Evolutionary conservation across 2,113 vertebrate species (phyloP).

Genomic region (Poeciliopsis retropinna): DNA sequence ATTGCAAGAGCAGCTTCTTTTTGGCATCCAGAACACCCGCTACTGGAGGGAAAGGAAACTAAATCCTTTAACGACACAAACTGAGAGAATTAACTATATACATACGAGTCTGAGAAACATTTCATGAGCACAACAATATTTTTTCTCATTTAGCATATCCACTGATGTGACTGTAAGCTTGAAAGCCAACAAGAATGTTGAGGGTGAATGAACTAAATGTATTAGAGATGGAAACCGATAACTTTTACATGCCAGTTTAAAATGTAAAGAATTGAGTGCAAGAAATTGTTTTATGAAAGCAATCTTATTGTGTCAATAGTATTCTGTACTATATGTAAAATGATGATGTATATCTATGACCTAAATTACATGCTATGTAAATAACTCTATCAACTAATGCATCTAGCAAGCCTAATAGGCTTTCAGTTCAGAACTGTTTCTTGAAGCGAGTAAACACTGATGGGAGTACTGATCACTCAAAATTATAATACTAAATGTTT

Average conservation of each 20-base stretch:
- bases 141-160: slow-evolving; percentile 28
- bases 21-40: slow-evolving; percentile 51
- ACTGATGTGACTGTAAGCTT: slow-evolving; percentile 10
- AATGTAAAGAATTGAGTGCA: neutral
- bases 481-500: no score
- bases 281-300: neutral
- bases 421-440: no score
- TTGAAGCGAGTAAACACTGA: no score
- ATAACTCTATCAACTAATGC: neutral
- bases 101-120: slow-evolving; percentile 31
- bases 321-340: neutral
- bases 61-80: slow-evolving; percentile 53
- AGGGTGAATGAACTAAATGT: neutral
- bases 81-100: slow-evolving; percentile 37
- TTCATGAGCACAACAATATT: slow-evolving; percentile 18
- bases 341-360: neutral
- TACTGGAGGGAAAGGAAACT: slow-evolving; percentile 30
- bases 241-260: neutral
- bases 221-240: neutral
- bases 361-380: neutral
- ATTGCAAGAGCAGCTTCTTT: slow-evolving; percentile 54
- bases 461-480: no score
- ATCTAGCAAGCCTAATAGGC: neutral
- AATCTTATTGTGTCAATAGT: neutral
- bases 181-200: neutral